These are phyloP conservation scores for Achroia grisella DNA, from an alignment of 1,140 invertebrate species.

Conservation along the genomic window DNA sequence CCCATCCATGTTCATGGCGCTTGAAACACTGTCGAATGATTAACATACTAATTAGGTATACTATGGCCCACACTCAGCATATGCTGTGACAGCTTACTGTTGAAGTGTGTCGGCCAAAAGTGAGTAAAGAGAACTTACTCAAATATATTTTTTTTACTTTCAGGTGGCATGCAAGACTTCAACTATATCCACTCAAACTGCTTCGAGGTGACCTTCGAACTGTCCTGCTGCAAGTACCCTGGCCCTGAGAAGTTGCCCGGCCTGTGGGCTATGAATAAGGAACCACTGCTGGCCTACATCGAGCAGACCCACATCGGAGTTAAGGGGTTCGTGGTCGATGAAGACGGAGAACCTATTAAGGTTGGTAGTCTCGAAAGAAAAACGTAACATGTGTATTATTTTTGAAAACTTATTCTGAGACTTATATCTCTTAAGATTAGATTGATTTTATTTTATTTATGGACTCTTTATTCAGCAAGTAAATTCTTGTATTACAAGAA, in stretches of 20 bases:
- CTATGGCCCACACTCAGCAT: too few species aligned
- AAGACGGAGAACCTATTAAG: slow-evolving; percentile 45
- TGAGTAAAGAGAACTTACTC: too few species aligned
- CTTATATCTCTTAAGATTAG: not conserved
- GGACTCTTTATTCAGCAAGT: too few species aligned
- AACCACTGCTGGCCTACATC: slow-evolving; percentile 89
- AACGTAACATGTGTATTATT: not conserved
- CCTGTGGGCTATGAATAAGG: slow-evolving; percentile 93
- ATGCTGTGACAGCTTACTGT: too few species aligned
- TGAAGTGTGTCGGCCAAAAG: too few species aligned
- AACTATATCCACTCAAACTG: slow-evolving; percentile 97
- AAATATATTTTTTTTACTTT: slow-evolving; percentile 11
- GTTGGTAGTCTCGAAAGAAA: slow-evolving; percentile 16
- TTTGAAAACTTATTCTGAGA: not conserved
- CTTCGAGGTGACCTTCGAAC: slow-evolving; percentile 97
- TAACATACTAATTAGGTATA: too few species aligned
- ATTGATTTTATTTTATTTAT: not conserved
- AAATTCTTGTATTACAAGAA: too few species aligned
- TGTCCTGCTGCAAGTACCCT: slow-evolving; percentile 98
- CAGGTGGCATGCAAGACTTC: slow-evolving; percentile 98
- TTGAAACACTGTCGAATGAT: too few species aligned
- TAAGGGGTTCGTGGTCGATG: slow-evolving; percentile 77
- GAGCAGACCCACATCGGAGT: slow-evolving; percentile 90
- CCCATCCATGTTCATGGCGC: too few species aligned
- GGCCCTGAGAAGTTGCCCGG: slow-evolving; percentile 77